Evolutionary conservation across 1,140 invertebrate species (phyloP).

Genomic region (Drosophila lini): DNA sequence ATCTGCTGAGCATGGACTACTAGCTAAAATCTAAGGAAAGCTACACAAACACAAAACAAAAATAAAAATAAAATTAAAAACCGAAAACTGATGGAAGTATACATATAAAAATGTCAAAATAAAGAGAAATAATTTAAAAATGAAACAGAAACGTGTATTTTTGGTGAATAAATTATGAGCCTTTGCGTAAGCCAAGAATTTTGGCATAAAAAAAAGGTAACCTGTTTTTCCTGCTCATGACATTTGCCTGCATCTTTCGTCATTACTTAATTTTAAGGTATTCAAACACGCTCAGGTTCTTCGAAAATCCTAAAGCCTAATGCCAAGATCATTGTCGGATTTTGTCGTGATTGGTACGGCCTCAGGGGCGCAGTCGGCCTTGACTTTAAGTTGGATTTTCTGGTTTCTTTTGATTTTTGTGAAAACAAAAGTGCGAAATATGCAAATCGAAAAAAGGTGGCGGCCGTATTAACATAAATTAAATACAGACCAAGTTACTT

Average conservation of each 20-base stretch:
- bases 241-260: conserved; percentile 30
- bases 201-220: not conserved
- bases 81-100: conserved; percentile 48
- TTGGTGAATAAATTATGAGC: not conserved
- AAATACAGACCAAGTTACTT: conserved; percentile 28
- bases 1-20: conserved; percentile 77
- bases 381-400: conserved; percentile 68
- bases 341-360: conserved; percentile 72
- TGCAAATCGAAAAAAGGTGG: conserved; percentile 48
- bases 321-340: conserved; percentile 54
- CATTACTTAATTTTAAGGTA: conserved; percentile 15
- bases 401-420: conserved; percentile 47
- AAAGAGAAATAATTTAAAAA: conserved; percentile 65
- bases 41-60: conserved; percentile 40
- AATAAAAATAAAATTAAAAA: not conserved
- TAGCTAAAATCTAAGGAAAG: conserved; percentile 65
- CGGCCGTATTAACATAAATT: conserved; percentile 67
- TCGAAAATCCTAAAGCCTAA: conserved; percentile 45
- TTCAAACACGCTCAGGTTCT: conserved; percentile 14
- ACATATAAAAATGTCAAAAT: conserved; percentile 66
- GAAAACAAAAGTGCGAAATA: conserved; percentile 76
- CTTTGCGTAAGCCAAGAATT: conserved; percentile 16
- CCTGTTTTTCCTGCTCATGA: conserved; percentile 20
- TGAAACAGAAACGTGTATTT: not conserved
- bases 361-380: conserved; percentile 69